Evolutionary conservation across 2,113 vertebrate species (phyloP).

Genomic region (Erinaceus europaeus): DNA sequence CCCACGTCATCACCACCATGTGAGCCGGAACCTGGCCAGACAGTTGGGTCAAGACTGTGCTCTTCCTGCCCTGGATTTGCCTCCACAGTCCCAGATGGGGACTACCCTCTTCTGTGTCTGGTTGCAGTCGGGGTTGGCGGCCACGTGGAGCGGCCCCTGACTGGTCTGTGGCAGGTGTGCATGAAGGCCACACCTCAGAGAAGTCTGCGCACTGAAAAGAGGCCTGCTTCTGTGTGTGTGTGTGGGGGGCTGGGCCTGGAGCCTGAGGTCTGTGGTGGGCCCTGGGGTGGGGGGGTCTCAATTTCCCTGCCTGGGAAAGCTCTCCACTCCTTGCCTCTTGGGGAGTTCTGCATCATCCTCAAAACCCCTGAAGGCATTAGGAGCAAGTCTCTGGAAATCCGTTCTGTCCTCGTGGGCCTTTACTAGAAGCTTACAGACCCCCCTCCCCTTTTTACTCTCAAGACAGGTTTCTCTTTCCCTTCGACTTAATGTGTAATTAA

Average conservation of each 20-base stretch:
- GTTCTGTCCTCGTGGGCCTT: neutral
- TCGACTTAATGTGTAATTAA: neutral
- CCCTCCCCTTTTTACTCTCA: neutral
- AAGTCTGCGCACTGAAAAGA: too few relatives aligned
- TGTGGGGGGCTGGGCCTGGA: too few relatives aligned
- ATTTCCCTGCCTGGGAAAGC: neutral
- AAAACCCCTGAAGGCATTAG: slow-evolving; percentile 1
- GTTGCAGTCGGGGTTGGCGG: neutral
- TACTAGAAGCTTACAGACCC: neutral
- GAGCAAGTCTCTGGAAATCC: neutral
- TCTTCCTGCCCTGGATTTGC: neutral
- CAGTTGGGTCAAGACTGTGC: neutral
- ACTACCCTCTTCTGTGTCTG: neutral
- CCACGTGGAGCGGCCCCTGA: too few relatives aligned
- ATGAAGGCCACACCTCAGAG: too few relatives aligned
- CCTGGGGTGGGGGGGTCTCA: too few relatives aligned
- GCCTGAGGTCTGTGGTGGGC: too few relatives aligned
- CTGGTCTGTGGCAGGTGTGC: too few relatives aligned
- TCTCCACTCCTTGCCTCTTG: neutral
- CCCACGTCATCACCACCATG: neutral
- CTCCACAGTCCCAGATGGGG: neutral
- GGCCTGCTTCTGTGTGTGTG: too few relatives aligned
- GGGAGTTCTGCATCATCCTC: neutral
- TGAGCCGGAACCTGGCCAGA: neutral
- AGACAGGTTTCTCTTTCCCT: neutral